Evolutionary conservation across 2,113 vertebrate genomes (phyloP).

Genomic region (Aplodontia rufa): DNA sequence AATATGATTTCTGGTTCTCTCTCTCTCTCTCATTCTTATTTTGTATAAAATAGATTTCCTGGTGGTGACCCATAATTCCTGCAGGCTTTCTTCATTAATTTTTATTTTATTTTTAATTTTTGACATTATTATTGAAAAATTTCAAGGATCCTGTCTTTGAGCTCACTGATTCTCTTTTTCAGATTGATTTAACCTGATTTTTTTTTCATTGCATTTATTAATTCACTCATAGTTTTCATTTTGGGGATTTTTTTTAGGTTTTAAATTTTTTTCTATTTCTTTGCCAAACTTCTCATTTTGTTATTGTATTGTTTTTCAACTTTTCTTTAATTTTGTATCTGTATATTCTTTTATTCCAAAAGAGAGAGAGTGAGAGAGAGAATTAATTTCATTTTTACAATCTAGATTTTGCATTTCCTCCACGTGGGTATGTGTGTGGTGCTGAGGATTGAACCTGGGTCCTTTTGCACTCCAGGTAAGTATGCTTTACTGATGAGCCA

Average conservation of each 20-base stretch:
- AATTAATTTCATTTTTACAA: too few species aligned
- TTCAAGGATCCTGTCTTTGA: neutral
- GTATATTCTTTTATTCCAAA: too few species aligned
- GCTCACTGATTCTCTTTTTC: neutral
- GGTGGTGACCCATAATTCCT: neutral
- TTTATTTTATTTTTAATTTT: neutral
- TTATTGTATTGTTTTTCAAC: neutral
- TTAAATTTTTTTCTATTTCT: neutral
- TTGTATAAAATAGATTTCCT: neutral
- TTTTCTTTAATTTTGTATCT: neutral
- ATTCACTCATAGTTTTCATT: too few species aligned
- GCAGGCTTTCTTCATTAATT: neutral
- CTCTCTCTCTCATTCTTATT: neutral
- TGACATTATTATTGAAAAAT: neutral
- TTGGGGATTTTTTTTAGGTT: neutral
- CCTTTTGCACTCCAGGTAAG: too few species aligned
- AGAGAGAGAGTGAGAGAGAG: too few species aligned
- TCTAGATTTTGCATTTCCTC: too few species aligned
- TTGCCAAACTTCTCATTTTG: neutral
- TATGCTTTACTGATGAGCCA: too few species aligned
- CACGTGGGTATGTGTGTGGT: too few species aligned
- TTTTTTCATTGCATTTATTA: too few species aligned
- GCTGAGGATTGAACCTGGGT: too few species aligned
- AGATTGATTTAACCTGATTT: neutral
- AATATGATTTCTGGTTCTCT: too few species aligned